phyloP scores from a whole-genome alignment of 2,797 vertebrate species.

The Smutsia temminckii region DNA sequence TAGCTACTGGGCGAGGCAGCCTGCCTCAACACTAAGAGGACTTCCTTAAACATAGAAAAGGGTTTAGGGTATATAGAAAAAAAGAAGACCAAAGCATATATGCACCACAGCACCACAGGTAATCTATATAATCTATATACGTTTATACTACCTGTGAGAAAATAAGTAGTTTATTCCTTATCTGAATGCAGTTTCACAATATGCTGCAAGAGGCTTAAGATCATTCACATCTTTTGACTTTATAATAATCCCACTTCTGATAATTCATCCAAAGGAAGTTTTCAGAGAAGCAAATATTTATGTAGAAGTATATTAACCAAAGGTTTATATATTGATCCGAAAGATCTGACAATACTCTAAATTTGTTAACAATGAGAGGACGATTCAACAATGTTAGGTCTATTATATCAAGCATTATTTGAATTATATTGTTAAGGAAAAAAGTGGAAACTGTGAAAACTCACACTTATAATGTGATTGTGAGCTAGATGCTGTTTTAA shows the following conservation, averaged over 20 bases:
- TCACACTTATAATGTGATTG: neutral
- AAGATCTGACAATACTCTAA: neutral
- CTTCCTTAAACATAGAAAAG: neutral
- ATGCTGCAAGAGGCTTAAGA: slow-evolving; percentile 25
- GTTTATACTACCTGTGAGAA: neutral
- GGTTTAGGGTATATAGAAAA: neutral
- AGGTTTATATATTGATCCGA: neutral
- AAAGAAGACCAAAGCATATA: neutral
- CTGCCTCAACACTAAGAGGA: neutral
- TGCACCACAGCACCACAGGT: neutral
- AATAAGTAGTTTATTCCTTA: slow-evolving; percentile 25
- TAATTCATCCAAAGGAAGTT: slow-evolving; percentile 34
- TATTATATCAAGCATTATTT: slow-evolving; percentile 44
- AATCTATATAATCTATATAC: too few relatives aligned
- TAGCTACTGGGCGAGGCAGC: neutral
- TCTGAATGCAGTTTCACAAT: slow-evolving; percentile 28
- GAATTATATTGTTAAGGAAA: neutral
- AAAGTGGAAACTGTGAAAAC: neutral
- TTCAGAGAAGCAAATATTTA: slow-evolving; percentile 21
- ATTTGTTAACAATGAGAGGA: slow-evolving; percentile 16
- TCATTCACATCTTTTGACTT: slow-evolving; percentile 31
- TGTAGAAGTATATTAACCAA: neutral
- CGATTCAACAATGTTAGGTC: neutral
- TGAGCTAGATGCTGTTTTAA: neutral
- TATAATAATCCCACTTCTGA: slow-evolving; percentile 43